Base-by-base conservation (phyloP, 2,888 invertebrate genomes). In the Asteroscopus sphinx region DNA sequence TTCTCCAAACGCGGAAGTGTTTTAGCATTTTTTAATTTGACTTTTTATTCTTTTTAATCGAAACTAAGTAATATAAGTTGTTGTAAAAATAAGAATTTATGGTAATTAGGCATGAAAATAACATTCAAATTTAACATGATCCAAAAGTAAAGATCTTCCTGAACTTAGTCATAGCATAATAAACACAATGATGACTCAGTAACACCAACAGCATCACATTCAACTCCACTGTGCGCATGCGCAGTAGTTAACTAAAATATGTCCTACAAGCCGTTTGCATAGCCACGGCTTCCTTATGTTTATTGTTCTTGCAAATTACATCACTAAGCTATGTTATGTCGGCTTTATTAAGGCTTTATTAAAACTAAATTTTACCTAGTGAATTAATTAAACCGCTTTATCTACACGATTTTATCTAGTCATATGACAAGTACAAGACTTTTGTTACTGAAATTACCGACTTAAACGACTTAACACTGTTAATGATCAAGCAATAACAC, bases 231-330 rank as follows among this genome's bases (percentile, higher is more conserved):
- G 42, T 53, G 54, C 67, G 45, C 26, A 41, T 8, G 32, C 53
- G 39, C 39, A 53, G 32, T 30, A 15, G 9, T 21, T 25, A 8
- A 32, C 16, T 17, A 44, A 30, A 54, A 16, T 11, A 30, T 37
- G 17, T 44, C n/a, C 49, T 37, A 40, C 47, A 56, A 28, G 40
- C 54, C 15, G 45, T 68, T 68, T 49, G 54, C 60, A 57, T 49
- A 60, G 48, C 17, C 17, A 30, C 58, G 51, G 75, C 71, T 77
- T 77, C 77, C 73, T 77, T 71, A 75, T 76, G 65, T 67, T 58
- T 63, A 69, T 58, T 62, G 63, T 59, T 47, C 48, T 41, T 41
- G 68, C 59, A 71, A 75, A 65, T 73, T 73, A 68, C 58, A 54
- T 53, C 53, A 61, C 61, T 63, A 53, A n/a, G 1, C 21, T 25